Evolutionary conservation across 2,113 vertebrate genomes (phyloP), one percentile per base, ranked within the genome.

Genomic region (Grus americana): DNA sequence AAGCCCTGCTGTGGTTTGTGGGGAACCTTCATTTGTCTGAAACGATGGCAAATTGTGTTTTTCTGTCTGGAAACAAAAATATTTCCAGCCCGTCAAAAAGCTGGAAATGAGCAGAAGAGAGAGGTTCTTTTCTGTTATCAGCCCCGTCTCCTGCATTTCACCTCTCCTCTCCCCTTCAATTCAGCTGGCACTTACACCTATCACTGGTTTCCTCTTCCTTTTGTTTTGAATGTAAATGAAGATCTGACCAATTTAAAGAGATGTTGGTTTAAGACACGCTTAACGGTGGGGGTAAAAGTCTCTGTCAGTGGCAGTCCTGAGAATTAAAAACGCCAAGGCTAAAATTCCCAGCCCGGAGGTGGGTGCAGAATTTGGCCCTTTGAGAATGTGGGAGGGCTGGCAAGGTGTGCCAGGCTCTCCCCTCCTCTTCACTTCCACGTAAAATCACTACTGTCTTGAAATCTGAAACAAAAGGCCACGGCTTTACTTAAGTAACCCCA

Each of bases 201-300:
- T 83, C 75, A 63, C 72, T 11, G 10, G 67, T 58, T 90, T 93
- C 71, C 49, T 72, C 14, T 88, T 87, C 84, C 67, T 62, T 83
- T 94, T 95, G 81, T 95, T 95, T 92, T 85, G 30, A 89, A 78
- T 81, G 59, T 83, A 95, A 96, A 81, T 57, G 47, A 75, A 86
- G 63, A 86, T 90, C 67, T 88, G 66, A 68, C 46, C 75, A 79
- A 23, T 81, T 82, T 87, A 82, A 93, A 94, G 57, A 91, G 46
- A 40, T 49, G 11, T 52, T 85, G 40, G 47, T 75, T 66, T 29
- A 85, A 88, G 57, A 68, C 23, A 10, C 0, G 2, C 27, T 74
- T 84, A 59, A 12, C 29, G 49, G 32, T 81, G 57, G 47, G 27
- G 40, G 54, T 47, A 66, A 75, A 90, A 94, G 10, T 63, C 85